Base-by-base conservation (phyloP, 1,140 invertebrate species). In the Heliconius congener region DNA sequence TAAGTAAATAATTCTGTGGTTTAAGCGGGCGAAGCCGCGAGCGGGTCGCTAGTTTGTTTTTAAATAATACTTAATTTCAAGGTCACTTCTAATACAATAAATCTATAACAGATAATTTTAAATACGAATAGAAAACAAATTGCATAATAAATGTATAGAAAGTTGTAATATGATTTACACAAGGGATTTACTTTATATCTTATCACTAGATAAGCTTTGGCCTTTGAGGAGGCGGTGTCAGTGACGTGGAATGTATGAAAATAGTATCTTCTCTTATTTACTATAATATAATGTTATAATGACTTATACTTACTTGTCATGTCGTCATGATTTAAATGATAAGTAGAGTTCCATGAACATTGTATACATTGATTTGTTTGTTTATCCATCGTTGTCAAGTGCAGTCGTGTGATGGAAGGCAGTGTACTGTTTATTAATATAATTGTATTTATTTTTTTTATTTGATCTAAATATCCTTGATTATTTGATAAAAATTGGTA, bases 161-260 rank as follows among this genome's bases (percentile, higher is more conserved):
- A 18, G 50, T 52, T 8, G 71, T 27, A n/a, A 39, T 73, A 72
- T 6, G 13, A 66, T 66, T 66, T 66, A 66, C 60, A 66, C 60
- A 30, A 66, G 60, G 30, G 60, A 66, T 66, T 66, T 27, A 66
- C 27, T 23, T 66, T 30, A 30, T 66, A 66, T 66, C 60, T 66
- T 66, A 66, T 66, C 60, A 66, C 23, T 6, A 30, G 60, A 66
- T 66, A 66, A 66, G 60, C 27, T 66, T 66, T 16, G 60, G 8
- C 34, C 50, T 66, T 75, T 73, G 55, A 73, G 50, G 37, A 77
- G 81, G 75, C 72, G 77, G 78, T 71, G 72, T 74, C 50, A 78
- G 16, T 82, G 79, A 83, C 84, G 81, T 76, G 30, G 18, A 57
- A 8, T 60, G 23, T 42, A 66, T 34, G 18, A 34, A 39, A 23